Conservation (phyloP, 2,113 vertebrate genomes). For the Perccottus glenii region DNA sequence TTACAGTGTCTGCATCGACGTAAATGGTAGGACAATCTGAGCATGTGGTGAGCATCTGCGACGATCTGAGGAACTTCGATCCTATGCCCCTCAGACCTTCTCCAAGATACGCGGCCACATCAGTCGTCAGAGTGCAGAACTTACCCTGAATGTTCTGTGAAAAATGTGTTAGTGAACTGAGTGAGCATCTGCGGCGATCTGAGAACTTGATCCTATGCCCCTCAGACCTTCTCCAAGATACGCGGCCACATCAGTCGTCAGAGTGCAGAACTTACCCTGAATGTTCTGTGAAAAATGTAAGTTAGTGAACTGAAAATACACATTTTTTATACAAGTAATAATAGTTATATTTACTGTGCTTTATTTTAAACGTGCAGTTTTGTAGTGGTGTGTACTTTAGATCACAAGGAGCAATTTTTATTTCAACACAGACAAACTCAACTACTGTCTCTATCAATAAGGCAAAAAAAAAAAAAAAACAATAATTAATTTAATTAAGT, state of each 20-base stretch:
- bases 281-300: constrained; percentile 84
- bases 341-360: too few relatives aligned
- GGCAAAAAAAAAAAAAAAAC: too few relatives aligned
- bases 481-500: too few relatives aligned
- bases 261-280: constrained; percentile 95
- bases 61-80: constrained; percentile 95
- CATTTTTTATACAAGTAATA: too few relatives aligned
- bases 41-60: constrained; percentile 93
- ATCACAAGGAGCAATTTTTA: too few relatives aligned
- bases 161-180: too few relatives aligned
- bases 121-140: constrained; percentile 94
- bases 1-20: constrained; percentile 96
- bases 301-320: too few relatives aligned
- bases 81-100: constrained; percentile 95
- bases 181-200: constrained; percentile 96
- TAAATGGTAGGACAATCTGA: constrained; percentile 97
- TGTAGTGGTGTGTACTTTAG: too few relatives aligned
- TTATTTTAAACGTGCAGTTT: too few relatives aligned
- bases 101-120: constrained; percentile 93
- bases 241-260: constrained; percentile 92
- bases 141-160: constrained; percentile 95
- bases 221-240: constrained; percentile 94
- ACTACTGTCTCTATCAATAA: too few relatives aligned
- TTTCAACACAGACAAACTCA: too few relatives aligned
- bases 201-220: constrained; percentile 95